Evolutionary conservation across 2,797 vertebrate genomes (phyloP), one percentile per base, ranked within the genome.

Genomic region (Mormyrops boulengeri): DNA sequence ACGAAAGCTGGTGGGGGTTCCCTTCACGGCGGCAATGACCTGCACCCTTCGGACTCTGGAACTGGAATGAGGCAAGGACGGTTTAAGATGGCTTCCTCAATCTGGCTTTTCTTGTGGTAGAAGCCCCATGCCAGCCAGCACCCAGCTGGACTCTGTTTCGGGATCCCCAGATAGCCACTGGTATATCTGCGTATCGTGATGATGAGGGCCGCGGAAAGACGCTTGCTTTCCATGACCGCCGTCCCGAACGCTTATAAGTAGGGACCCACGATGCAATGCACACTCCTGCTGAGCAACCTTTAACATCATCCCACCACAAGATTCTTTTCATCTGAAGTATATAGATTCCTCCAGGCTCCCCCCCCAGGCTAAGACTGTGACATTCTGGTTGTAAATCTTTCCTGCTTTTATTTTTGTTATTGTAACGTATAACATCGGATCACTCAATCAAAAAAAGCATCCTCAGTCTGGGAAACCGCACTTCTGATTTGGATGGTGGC

Each of bases 161-260:
- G 93, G 93, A 94, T 94, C 91, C 53, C 9, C 90, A 0, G 93
- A 94, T 94, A 94, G 90, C 90, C 62, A 73, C 89, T 89, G 94
- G 92, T 93, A 89, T 85, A 85, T 94, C 90, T 92, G 90, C 8
- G 91, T 91, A 90, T 95, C 95, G 92, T 94, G n/a, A 50, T 9
- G 30, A 8, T 19, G 73, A 26, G 12, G 47, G 3, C 90, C 69
- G 73, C 87, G 87, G 52, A 60, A 84, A 19, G 50, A 30, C 30
- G 77, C 93, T 89, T 93, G 90, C 91, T 91, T 94, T 92, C 92
- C 34, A 38, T 85, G 82, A 90, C 89, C 91, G 92, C 90, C 90
- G 84, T 89, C 91, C 88, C 90, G 90, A 90, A 94, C 69, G 93
- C 92, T 94, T 94, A 94, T 95, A 89, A 85, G 86, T 87, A 86